Evolutionary conservation across 1,140 invertebrate genomes (phyloP).

Genomic region (Orchestia grillus): DNA sequence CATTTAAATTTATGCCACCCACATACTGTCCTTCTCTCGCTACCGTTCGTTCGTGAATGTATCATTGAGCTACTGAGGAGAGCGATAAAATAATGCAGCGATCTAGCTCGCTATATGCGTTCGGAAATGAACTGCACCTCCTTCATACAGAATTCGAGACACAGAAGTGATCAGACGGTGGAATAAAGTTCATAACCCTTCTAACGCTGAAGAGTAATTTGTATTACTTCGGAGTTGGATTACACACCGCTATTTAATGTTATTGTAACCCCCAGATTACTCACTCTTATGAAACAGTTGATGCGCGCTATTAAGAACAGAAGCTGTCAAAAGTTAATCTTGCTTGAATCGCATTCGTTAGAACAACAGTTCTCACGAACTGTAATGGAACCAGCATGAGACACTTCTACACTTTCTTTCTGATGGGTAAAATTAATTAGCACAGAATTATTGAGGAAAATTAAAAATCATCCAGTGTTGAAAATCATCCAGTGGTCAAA

Average conservation of each 20-base stretch:
- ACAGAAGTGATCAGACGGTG: background rate
- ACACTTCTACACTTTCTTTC: background rate
- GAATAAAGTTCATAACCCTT: background rate
- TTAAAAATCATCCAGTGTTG: background rate
- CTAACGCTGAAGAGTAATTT: background rate
- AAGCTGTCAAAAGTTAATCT: too few relatives aligned
- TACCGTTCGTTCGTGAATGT: too few relatives aligned
- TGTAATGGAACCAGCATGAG: too few relatives aligned
- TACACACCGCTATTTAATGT: too few relatives aligned
- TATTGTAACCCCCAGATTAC: background rate
- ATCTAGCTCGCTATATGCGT: background rate
- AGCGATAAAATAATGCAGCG: background rate
- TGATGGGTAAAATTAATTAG: background rate
- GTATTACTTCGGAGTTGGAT: background rate
- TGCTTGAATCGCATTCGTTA: too few relatives aligned
- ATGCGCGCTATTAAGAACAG: background rate
- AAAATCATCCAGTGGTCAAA: background rate
- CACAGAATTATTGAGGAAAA: background rate
- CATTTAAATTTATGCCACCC: too few relatives aligned
- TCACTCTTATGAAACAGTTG: background rate
- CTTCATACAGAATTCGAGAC: background rate
- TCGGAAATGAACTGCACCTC: too few relatives aligned
- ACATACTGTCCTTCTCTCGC: too few relatives aligned
- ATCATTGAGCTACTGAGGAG: too few relatives aligned
- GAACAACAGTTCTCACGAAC: too few relatives aligned